Evolutionary conservation across 2,888 invertebrate species (phyloP).

Genomic region (Parnassius mnemosyne): DNA sequence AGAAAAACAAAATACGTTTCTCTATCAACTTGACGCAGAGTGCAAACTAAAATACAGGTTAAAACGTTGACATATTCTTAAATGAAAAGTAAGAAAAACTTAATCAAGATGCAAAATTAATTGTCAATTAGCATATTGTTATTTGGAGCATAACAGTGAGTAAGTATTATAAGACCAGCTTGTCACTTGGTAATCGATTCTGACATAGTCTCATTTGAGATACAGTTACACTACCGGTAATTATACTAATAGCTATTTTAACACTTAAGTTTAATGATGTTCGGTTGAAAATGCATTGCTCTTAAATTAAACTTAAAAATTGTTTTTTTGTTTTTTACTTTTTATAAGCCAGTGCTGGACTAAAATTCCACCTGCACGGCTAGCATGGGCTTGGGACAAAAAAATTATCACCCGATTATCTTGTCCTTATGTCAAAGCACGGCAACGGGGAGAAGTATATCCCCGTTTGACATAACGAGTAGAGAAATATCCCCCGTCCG

Average conservation of each 20-base stretch:
- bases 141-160: background rate
- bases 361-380: too few relatives aligned
- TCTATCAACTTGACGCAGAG: too few relatives aligned
- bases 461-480: too few relatives aligned
- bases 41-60: background rate
- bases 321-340: too few relatives aligned
- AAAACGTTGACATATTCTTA: background rate
- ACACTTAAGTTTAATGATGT: background rate
- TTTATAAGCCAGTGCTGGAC: too few relatives aligned
- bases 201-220: conserved; percentile 3
- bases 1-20: too few relatives aligned
- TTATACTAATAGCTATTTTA: conserved; percentile 1
- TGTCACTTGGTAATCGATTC: conserved; percentile 6
- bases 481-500: too few relatives aligned
- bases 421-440: too few relatives aligned
- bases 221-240: conserved; percentile 9
- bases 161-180: background rate
- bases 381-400: too few relatives aligned
- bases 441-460: too few relatives aligned
- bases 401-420: too few relatives aligned
- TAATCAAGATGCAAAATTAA: background rate
- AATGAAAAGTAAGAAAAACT: background rate
- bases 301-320: background rate
- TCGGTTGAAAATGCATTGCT: background rate
- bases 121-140: background rate